A percentile compares a stretch with the other conserved stretches of the same genome.
Evolutionary conservation across 2,113 vertebrate genomes (phyloP).

Genomic region (Xerus inauris): DNA sequence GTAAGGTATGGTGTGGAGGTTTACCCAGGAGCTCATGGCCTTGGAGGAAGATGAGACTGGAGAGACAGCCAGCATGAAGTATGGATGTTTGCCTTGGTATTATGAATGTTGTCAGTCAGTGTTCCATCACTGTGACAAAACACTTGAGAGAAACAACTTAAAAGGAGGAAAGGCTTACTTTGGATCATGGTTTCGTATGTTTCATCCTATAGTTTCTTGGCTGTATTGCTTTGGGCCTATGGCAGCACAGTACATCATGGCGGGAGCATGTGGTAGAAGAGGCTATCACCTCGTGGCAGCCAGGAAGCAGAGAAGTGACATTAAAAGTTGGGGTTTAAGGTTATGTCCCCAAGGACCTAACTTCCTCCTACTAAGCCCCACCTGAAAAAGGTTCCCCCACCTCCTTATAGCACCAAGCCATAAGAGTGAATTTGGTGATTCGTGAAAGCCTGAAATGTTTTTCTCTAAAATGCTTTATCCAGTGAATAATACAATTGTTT

Average conservation of each 20-base stretch:
- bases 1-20: background rate
- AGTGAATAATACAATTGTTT: background rate
- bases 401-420: background rate
- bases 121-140: background rate
- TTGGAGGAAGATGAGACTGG: background rate
- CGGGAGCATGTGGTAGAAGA: background rate
- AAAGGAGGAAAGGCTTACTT: background rate
- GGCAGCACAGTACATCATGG: background rate
- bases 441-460: background rate
- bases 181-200: background rate
- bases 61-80: background rate
- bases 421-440: background rate
- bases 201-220: background rate
- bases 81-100: background rate
- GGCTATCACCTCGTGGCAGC: background rate
- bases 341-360: background rate
- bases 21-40: background rate
- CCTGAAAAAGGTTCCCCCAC: background rate
- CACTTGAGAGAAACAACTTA: background rate
- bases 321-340: background rate
- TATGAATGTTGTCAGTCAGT: background rate
- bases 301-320: background rate
- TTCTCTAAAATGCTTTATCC: background rate
- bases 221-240: background rate
- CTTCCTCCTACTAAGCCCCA: background rate